Evolutionary conservation across 1,140 invertebrate species (phyloP).

Genomic region (Trichonephila clavata): DNA sequence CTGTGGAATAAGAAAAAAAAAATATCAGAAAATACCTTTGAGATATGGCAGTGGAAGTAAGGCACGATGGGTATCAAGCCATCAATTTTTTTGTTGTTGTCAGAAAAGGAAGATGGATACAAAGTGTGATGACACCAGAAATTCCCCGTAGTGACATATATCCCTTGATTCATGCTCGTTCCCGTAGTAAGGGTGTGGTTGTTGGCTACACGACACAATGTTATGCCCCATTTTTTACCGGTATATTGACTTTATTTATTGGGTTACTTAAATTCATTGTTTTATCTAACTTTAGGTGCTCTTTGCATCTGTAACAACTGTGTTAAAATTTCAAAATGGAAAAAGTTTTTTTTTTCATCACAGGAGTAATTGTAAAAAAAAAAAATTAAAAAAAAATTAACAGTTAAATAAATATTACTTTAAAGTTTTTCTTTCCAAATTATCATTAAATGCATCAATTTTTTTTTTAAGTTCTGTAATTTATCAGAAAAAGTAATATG

Average conservation of each 20-base stretch:
- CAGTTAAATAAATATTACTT: too few species aligned
- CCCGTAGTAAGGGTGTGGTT: neutral
- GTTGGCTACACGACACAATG: neutral
- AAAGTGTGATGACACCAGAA: constrained; percentile 58
- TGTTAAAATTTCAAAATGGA: neutral
- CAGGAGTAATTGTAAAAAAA: too few species aligned
- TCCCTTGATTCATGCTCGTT: constrained; percentile 40
- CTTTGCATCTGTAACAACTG: neutral
- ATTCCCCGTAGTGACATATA: constrained; percentile 42
- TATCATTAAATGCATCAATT: too few species aligned
- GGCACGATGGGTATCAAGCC: constrained; percentile 11
- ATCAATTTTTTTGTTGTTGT: neutral
- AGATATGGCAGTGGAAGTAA: neutral
- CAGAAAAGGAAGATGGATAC: constrained; percentile 5
- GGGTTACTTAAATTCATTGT: neutral
- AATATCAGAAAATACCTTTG: neutral
- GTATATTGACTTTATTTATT: constrained; percentile 23
- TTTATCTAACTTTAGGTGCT: neutral
- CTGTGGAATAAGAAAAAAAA: neutral
- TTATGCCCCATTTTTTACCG: neutral
- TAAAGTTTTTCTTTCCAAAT: too few species aligned
- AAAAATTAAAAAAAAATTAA: too few species aligned
- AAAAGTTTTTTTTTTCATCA: too few species aligned
- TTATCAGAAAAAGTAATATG: too few species aligned
- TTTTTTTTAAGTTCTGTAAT: too few species aligned